Evolutionary conservation across 2,888 invertebrate genomes (phyloP).

Genomic region (Drosophila paucipuncta): DNA sequence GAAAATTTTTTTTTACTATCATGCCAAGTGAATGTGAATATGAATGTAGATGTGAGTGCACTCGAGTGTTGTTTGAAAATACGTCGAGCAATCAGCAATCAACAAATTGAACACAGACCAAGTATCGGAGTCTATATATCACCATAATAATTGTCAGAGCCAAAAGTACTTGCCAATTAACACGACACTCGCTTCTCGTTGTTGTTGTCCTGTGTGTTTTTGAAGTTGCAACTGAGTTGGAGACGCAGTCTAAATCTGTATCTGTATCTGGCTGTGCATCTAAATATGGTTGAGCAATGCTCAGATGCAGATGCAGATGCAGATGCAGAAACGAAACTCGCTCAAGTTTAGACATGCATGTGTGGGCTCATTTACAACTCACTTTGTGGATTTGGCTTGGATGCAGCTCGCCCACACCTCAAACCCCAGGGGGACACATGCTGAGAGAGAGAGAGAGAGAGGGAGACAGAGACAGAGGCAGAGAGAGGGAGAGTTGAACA

Average conservation of each 20-base stretch:
- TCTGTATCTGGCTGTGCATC: constrained; percentile 21
- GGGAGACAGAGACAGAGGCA: neutral
- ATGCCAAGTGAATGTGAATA: neutral
- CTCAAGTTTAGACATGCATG: constrained; percentile 64
- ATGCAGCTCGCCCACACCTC: constrained; percentile 52
- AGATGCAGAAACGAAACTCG: constrained; percentile 40
- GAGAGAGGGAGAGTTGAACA: constrained; percentile 23
- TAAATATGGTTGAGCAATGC: constrained; percentile 52
- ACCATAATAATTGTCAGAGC: constrained; percentile 69
- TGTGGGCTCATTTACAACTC: constrained; percentile 78
- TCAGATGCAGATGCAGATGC: constrained; percentile 13
- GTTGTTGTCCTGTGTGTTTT: constrained; percentile 30
- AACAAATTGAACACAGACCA: constrained; percentile 49
- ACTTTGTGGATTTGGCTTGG: constrained; percentile 53
- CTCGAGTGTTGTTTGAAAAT: constrained; percentile 29
- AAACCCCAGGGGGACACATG: constrained; percentile 5
- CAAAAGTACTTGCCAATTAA: constrained; percentile 75
- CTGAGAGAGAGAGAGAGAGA: neutral
- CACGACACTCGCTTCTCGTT: constrained; percentile 56
- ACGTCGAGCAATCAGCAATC: constrained; percentile 55
- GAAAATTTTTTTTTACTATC: constrained; percentile 1
- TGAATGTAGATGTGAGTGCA: constrained; percentile 15
- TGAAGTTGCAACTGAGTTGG: neutral
- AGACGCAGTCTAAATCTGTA: constrained; percentile 19
- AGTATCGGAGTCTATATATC: constrained; percentile 31